Evolutionary conservation across 1,140 invertebrate species (phyloP).

Genomic region (Apis laboriosa): DNA sequence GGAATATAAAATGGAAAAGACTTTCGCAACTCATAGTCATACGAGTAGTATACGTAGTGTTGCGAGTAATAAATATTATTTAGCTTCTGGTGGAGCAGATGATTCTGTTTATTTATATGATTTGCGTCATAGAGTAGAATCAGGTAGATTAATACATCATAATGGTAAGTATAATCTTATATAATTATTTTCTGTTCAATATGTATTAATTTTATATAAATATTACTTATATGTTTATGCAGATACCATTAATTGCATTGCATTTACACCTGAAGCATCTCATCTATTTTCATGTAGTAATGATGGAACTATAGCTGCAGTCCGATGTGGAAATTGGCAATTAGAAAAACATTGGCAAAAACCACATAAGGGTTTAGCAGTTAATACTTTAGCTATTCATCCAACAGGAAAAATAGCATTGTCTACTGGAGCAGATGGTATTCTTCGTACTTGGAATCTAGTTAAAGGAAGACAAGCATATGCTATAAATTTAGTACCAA

Average conservation of each 20-base stretch:
- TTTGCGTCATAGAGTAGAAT: slow-evolving; percentile 88
- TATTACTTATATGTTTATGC: slow-evolving; percentile 42
- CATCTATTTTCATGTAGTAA: slow-evolving; percentile 91
- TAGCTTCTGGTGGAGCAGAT: slow-evolving; percentile 94
- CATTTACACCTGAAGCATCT: slow-evolving; percentile 88
- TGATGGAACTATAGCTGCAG: slow-evolving; percentile 92
- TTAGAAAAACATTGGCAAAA: slow-evolving; percentile 89
- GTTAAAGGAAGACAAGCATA: slow-evolving; percentile 94
- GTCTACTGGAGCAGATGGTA: slow-evolving; percentile 91
- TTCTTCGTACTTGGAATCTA: slow-evolving; percentile 95
- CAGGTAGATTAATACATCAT: slow-evolving; percentile 90
- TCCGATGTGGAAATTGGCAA: slow-evolving; percentile 92
- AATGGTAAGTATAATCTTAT: slow-evolving; percentile 81
- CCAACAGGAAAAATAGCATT: slow-evolving; percentile 94
- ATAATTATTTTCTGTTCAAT: neutral
- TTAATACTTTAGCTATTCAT: slow-evolving; percentile 90
- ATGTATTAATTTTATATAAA: neutral
- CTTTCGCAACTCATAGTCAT: slow-evolving; percentile 94
- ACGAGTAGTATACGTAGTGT: slow-evolving; percentile 89
- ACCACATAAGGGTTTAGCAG: slow-evolving; percentile 86
- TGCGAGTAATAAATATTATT: slow-evolving; percentile 85
- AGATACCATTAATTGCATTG: slow-evolving; percentile 88
- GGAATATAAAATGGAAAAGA: slow-evolving; percentile 84
- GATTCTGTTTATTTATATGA: slow-evolving; percentile 94
- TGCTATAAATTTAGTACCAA: slow-evolving; percentile 90